phyloP scores from a whole-genome alignment of 2,888 invertebrate species.

The Synanthedon vespiformis region DNA sequence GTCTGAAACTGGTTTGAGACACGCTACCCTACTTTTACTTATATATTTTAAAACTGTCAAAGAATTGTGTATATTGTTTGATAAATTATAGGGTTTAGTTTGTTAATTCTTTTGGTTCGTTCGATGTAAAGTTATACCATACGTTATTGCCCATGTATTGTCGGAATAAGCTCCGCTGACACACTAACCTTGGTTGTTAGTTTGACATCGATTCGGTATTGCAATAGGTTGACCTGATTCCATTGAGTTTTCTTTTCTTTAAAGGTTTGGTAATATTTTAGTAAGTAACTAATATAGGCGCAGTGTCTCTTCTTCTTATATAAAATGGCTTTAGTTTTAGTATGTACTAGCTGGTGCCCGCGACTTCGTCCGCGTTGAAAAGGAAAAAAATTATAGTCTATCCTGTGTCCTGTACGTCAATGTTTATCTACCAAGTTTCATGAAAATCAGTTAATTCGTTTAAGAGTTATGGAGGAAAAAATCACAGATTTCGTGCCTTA shows the following conservation, averaged over 20 bases:
- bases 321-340: too few species aligned
- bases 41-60: not conserved
- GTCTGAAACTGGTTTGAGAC: not conserved
- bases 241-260: not conserved
- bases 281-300: too few species aligned
- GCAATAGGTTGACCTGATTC: not conserved
- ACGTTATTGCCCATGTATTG: not conserved
- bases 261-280: too few species aligned
- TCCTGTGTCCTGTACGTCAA: too few species aligned
- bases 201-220: conserved; percentile 5
- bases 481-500: too few species aligned
- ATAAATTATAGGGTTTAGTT: not conserved
- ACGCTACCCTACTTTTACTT: not conserved
- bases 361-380: too few species aligned
- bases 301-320: too few species aligned
- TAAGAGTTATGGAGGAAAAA: too few species aligned
- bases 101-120: not conserved
- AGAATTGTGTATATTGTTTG: not conserved
- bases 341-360: too few species aligned
- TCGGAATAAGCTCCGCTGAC: not conserved
- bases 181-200: conserved; percentile 1
- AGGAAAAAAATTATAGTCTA: too few species aligned
- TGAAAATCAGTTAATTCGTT: too few species aligned
- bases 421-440: too few species aligned
- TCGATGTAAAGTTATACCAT: not conserved